Percentiles rank a stretch among this genome's conserved stretches.
Evolutionary conservation across 2,797 vertebrate genomes (phyloP).

Genomic region (Astyanax mexicanus): DNA sequence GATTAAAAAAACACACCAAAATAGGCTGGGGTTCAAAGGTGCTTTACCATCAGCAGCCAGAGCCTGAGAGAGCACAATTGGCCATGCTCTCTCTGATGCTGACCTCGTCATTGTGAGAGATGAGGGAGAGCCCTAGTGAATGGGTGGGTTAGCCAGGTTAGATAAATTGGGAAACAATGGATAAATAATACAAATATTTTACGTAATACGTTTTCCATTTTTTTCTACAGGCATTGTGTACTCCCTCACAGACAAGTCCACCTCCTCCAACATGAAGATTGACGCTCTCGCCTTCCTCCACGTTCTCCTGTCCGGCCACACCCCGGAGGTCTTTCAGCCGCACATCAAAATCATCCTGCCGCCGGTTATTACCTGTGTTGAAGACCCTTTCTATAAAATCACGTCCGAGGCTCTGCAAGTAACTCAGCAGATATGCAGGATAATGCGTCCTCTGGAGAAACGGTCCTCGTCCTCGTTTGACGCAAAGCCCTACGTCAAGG

Average conservation of each 20-base stretch:
- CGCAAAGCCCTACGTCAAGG: constrained; percentile 81
- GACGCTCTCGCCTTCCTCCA: constrained; percentile 89
- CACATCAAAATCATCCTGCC: constrained; percentile 86
- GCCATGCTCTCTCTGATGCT: no score
- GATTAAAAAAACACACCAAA: no score
- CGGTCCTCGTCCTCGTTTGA: constrained; percentile 72
- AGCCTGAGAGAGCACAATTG: no score
- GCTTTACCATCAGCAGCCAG: no score
- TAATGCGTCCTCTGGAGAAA: constrained; percentile 83
- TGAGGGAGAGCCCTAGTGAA: no score
- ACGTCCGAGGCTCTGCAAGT: constrained; percentile 91
- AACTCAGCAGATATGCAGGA: constrained; percentile 87
- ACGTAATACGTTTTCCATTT: no score
- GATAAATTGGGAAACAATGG: no score
- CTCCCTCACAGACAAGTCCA: constrained; percentile 89
- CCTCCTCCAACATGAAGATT: constrained; percentile 92
- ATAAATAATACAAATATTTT: no score
- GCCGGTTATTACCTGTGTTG: constrained; percentile 85
- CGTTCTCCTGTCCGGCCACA: constrained; percentile 86
- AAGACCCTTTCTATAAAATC: constrained; percentile 94
- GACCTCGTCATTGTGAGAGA: no score
- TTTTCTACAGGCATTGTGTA: constrained; percentile 83
- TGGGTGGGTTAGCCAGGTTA: no score
- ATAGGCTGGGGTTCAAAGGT: no score
- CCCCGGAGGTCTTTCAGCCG: constrained; percentile 85